Percentiles rank a stretch among this genome's conserved stretches.
Conservation (phyloP, 2,113 vertebrate species). For the Hemichromis elongatus region DNA sequence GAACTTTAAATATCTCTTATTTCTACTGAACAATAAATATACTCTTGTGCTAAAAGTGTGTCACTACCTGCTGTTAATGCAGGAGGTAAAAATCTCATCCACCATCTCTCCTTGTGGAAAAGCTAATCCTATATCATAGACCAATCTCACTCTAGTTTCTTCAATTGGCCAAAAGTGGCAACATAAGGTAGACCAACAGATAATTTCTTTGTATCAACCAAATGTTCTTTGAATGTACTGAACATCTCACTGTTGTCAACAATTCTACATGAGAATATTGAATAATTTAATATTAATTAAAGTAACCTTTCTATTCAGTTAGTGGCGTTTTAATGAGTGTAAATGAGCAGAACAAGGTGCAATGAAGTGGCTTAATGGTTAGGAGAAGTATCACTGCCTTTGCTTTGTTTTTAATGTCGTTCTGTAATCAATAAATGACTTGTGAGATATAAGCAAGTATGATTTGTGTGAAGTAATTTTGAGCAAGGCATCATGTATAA, state of each 20-base stretch:
- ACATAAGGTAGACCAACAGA: neutral
- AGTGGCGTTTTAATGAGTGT: neutral
- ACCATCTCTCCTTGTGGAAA: neutral
- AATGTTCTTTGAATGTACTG: neutral
- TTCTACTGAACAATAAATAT: neutral
- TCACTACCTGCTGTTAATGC: neutral
- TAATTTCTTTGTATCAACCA: neutral
- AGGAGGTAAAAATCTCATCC: neutral
- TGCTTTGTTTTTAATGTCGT: neutral
- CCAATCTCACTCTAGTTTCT: no score
- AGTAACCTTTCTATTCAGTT: neutral
- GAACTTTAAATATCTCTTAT: neutral
- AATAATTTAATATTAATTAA: neutral
- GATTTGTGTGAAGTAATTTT: neutral
- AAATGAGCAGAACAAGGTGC: neutral
- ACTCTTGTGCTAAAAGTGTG: neutral
- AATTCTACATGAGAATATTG: neutral
- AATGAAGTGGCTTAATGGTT: neutral
- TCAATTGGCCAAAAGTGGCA: neutral
- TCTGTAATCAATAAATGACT: neutral
- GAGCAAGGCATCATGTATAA: neutral
- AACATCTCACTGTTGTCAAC: neutral
- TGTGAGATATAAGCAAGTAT: neutral
- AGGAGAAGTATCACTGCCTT: neutral
- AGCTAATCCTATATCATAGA: neutral